Conservation (phyloP, 2,888 invertebrate genomes). For the Troglohyphantes excavatus region DNA sequence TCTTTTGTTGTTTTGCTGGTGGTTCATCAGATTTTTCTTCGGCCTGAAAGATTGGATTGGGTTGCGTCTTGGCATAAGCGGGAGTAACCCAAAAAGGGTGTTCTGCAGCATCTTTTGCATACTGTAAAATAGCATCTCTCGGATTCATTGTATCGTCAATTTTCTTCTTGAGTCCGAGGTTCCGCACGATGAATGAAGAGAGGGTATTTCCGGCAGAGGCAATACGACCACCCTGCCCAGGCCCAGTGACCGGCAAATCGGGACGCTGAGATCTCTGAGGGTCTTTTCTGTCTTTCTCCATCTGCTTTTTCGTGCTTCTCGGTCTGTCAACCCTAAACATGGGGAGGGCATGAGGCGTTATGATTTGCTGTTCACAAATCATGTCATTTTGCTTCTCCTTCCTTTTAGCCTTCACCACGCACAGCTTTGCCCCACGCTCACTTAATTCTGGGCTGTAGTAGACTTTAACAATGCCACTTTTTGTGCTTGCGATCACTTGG, state of each 20-base stretch:
- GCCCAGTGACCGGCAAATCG: conserved; percentile 85
- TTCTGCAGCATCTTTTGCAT: conserved; percentile 96
- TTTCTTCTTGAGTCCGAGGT: conserved; percentile 92
- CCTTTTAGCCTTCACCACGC: conserved; percentile 87
- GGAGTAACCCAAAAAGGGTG: conserved; percentile 98
- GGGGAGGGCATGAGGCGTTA: conserved; percentile 97
- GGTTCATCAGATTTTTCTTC: conserved; percentile 81
- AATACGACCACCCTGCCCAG: conserved; percentile 91
- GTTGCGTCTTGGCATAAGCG: conserved; percentile 91
- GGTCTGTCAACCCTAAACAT: conserved; percentile 96
- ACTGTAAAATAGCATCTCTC: conserved; percentile 95
- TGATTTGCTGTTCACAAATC: conserved; percentile 92
- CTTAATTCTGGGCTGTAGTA: conserved; percentile 95
- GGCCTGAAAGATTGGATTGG: conserved; percentile 89
- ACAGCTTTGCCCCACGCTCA: conserved; percentile 94
- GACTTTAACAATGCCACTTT: conserved; percentile 93
- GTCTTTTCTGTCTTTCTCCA: conserved; percentile 92
- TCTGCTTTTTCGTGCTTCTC: conserved; percentile 92
- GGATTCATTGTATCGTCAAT: conserved; percentile 96
- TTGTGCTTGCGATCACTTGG: conserved; percentile 95
- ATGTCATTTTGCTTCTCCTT: conserved; percentile 86
- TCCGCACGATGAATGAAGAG: conserved; percentile 97
- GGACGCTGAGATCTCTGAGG: conserved; percentile 85
- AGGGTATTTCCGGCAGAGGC: conserved; percentile 97
- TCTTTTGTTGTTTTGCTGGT: conserved; percentile 59